phyloP scores from a whole-genome alignment of 37 sponge, comb jelly and placozoan genomes.

The Hexactinellida sp. region DNA sequence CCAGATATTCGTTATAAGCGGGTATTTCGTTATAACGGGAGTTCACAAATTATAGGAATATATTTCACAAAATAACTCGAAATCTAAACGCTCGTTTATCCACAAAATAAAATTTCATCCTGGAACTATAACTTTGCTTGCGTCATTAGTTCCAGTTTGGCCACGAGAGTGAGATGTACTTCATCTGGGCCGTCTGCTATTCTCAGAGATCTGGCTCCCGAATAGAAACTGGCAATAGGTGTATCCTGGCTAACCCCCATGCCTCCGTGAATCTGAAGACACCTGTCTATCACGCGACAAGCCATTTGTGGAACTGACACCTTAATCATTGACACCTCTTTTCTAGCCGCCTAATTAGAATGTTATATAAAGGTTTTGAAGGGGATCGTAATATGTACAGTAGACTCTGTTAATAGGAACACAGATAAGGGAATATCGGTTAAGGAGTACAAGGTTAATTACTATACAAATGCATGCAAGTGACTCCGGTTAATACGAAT shows the following conservation, averaged over 20 bases:
- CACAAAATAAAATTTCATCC: too few species aligned
- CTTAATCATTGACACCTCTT: conserved; percentile 76
- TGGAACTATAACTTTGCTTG: conserved; percentile 23
- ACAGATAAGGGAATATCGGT: too few species aligned
- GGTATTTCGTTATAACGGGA: too few species aligned
- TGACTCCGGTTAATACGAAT: too few species aligned
- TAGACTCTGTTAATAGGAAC: too few species aligned
- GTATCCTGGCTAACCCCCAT: conserved; percentile 68
- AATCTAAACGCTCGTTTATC: too few species aligned
- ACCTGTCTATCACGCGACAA: conserved; percentile 56
- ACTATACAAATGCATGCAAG: too few species aligned
- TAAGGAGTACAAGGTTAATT: too few species aligned
- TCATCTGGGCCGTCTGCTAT: conserved; percentile 89
- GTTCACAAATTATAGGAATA: too few species aligned
- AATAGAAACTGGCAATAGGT: conserved; percentile 38
- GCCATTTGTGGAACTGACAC: conserved; percentile 54
- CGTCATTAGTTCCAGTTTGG: conserved; percentile 47
- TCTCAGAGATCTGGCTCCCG: conserved; percentile 47
- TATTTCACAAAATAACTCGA: too few species aligned
- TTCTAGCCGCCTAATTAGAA: conserved; percentile 30
- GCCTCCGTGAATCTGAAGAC: conserved; percentile 55
- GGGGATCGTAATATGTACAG: background rate
- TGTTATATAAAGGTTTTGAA: background rate
- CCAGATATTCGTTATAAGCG: too few species aligned
- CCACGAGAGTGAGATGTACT: conserved; percentile 69